Evolutionary conservation across 2,888 invertebrate species (phyloP), one percentile per base, ranked within the genome.

Genomic region (Dasysyrphus albostriatus): DNA sequence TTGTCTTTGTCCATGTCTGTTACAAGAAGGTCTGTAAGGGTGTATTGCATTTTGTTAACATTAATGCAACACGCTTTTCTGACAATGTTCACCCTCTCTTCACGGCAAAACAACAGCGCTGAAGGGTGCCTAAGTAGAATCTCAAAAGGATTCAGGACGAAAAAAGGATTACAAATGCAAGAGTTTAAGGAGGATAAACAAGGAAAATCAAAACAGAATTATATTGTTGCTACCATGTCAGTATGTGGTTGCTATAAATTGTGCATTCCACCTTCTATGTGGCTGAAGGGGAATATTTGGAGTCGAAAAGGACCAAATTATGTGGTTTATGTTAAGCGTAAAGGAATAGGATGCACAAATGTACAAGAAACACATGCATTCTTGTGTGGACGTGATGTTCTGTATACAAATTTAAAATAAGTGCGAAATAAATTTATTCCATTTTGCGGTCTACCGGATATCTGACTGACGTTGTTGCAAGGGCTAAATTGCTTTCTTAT

Each of bases 171-270:
- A 56, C 49, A 63, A 76, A 67, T 67, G 67, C 49, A 65, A 75
- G 61, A 63, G 74, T 73, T 78, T 75, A 63, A 83, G 67, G 47
- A 24, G 79, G 79, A 80, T 84, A 70, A 80, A 61, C 42, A 42
- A 84, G 72, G 80, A 84, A 83, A 83, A 83, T 79, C 70, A 61
- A 74, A 39, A 51, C 59, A 70, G 79, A 79, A 83, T 83, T 79
- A 79, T 83, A 75, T 83, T 79, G 83, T 83, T 83, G 79, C 79
- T 83, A 58, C 79, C 83, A 79, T 80, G 83, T 84, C 83, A 65
- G 65, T 84, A 44, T 65, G 79, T 70, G 83, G 83, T 83, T 79
- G 61, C 74, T 59, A 83, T 78, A 83, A 83, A 83, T 79, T 70
- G 59, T 77, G 59, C 51, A 29, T 16, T 39, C 39, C 49, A 19